Percentiles rank a stretch among this genome's conserved stretches.
Conservation (phyloP, 2,113 vertebrate genomes). For the Vanacampus margaritifer region DNA sequence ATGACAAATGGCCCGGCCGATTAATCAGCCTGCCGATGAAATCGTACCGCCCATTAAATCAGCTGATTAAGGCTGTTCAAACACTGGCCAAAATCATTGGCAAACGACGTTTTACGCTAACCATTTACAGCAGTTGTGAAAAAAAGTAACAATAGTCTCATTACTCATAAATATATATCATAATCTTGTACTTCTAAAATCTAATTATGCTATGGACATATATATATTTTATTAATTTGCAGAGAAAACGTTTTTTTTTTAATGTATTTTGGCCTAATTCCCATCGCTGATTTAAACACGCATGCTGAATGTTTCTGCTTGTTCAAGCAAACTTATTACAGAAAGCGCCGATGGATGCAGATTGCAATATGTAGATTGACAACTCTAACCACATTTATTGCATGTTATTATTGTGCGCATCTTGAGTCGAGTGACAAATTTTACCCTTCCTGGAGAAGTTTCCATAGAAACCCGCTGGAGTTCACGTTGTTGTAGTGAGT, state of each 20-base stretch:
- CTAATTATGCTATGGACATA: too few relatives aligned
- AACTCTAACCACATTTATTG: not conserved
- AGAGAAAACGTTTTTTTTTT: too few relatives aligned
- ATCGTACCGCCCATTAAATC: too few relatives aligned
- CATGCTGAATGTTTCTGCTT: not conserved
- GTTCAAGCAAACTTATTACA: not conserved
- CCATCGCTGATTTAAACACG: not conserved
- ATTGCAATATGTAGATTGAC: not conserved
- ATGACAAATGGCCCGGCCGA: not conserved
- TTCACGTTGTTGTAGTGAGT: slow-evolving; percentile 71
- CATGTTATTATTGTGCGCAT: slow-evolving; percentile 30
- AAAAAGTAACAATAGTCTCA: too few relatives aligned
- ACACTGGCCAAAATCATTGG: too few relatives aligned
- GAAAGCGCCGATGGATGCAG: not conserved
- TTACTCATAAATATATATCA: too few relatives aligned
- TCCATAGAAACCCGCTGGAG: slow-evolving; percentile 75
- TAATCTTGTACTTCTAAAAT: too few relatives aligned
- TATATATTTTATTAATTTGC: too few relatives aligned
- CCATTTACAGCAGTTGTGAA: too few relatives aligned
- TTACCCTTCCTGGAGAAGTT: slow-evolving; percentile 70
- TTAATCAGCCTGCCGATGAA: too few relatives aligned
- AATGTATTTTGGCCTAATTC: not conserved
- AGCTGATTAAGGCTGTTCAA: too few relatives aligned
- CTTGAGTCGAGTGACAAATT: slow-evolving; percentile 53
- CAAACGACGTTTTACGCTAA: too few relatives aligned